phyloP scores from a whole-genome alignment of 1,140 invertebrate species.

The Solen grandis region DNA sequence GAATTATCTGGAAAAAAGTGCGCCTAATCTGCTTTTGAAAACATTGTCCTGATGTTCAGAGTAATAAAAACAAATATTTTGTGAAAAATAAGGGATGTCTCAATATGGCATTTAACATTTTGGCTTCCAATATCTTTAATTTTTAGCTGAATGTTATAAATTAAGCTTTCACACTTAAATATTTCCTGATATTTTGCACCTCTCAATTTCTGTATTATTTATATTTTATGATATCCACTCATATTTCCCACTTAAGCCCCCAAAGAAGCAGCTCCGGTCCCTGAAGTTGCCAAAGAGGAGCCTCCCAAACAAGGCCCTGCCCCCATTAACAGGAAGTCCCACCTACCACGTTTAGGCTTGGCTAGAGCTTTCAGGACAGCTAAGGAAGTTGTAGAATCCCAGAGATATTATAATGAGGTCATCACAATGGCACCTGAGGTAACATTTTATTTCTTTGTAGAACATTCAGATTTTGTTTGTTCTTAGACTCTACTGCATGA shows the following conservation, averaged over 20 bases:
- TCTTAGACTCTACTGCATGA: background rate
- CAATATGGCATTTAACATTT: no score
- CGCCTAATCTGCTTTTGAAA: no score
- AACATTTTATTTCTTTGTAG: background rate
- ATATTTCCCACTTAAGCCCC: conserved; percentile 8
- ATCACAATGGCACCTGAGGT: conserved; percentile 79
- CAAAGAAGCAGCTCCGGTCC: conserved; percentile 43
- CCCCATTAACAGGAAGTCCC: conserved; percentile 74
- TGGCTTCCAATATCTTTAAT: no score
- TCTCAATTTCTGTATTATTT: no score
- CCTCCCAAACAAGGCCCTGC: conserved; percentile 50
- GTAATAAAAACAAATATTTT: no score
- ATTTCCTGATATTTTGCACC: no score
- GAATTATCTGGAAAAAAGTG: no score
- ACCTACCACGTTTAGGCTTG: conserved; percentile 75
- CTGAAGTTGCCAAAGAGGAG: conserved; percentile 46
- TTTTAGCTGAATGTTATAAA: no score
- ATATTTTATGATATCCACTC: no score
- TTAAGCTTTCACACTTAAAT: no score
- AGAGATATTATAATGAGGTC: conserved; percentile 78
- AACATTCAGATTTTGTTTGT: background rate
- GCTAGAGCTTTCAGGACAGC: conserved; percentile 72
- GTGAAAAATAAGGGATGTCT: no score
- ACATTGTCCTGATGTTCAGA: no score
- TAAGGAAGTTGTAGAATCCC: conserved; percentile 69